Base-by-base conservation (phyloP, 2,888 invertebrate genomes). In the Synanthedon vespiformis region DNA sequence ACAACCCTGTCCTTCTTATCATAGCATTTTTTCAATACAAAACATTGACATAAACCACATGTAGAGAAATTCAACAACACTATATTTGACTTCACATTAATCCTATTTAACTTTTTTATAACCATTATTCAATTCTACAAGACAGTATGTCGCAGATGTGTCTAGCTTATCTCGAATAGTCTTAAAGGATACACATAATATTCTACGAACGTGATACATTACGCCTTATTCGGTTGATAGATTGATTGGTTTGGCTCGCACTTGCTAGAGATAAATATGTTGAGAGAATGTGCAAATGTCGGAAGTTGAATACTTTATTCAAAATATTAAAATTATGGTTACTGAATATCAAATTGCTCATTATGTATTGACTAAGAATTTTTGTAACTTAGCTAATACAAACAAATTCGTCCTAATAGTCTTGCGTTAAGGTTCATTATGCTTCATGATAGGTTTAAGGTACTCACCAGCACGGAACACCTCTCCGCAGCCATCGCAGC, bases 401-500 rank as follows among this genome's bases (percentile, higher is more conserved):
- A 10, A 34, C 34, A 10, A 34, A 10, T 34, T 34, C 10, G 34
- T 34, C 34, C 34, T 10, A 34, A 34, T 10, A 1, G 4, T 22
- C 22, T 5, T 1, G 10, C 34, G 10, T 34, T 34, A 10, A 34
- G 34, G 0, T 34, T 22, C 22, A 22, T 5, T 22, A 22, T 22
- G 22, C 1, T 22, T 22, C 22, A 22, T 22, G 4, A 10, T 34
- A 34, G 10, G 3, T 6, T 10, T 34, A 12, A n/a, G 18, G 48
- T 18, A 91, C 94, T 91, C 79, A 98, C 99, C 99, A 88, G 99
- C 99, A 78, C 96, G 94, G 92, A 99, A 99, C 79, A 99, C 97
- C 87, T 99, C 97, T 63, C 95, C 95, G 85, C 99, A 99, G 61
- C 98, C 99, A 89, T 99, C 99, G 89, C 99, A 99, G 68, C 98